Evolutionary conservation across 2,113 vertebrate genomes (phyloP).

Genomic region (Rhinoderma darwinii): DNA sequence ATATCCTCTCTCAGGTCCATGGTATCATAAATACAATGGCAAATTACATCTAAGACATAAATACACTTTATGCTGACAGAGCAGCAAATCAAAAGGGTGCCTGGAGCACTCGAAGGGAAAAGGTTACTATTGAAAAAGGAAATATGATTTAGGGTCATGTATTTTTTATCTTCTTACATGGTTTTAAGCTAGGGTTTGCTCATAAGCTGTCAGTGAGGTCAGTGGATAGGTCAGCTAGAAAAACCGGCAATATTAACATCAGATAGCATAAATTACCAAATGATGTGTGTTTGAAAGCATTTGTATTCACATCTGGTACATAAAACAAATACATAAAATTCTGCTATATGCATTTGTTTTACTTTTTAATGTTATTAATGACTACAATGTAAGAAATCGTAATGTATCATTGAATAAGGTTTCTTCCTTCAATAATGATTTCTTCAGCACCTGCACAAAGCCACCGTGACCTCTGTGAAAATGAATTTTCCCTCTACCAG

Average conservation of each 20-base stretch:
- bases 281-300: not conserved
- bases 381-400: too few relatives aligned
- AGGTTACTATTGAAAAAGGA: slow-evolving; percentile 33
- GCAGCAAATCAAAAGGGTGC: slow-evolving; percentile 32
- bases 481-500: too few relatives aligned
- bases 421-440: too few relatives aligned
- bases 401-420: too few relatives aligned
- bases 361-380: not conserved
- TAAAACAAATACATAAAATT: not conserved
- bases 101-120: slow-evolving; percentile 23
- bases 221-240: not conserved
- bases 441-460: too few relatives aligned
- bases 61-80: slow-evolving; percentile 10
- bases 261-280: not conserved
- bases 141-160: slow-evolving; percentile 35
- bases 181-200: slow-evolving; percentile 8
- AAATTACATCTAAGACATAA: slow-evolving; percentile 34
- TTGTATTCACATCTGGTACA: not conserved
- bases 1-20: not conserved
- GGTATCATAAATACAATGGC: slow-evolving; percentile 26
- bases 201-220: slow-evolving; percentile 4
- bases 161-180: slow-evolving; percentile 41
- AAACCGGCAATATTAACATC: not conserved
- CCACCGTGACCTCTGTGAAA: too few relatives aligned
- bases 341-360: not conserved